Evolutionary conservation across 2,888 invertebrate species (phyloP), one percentile per base, ranked within the genome.

Genomic region (Drosophila koepferae): DNA sequence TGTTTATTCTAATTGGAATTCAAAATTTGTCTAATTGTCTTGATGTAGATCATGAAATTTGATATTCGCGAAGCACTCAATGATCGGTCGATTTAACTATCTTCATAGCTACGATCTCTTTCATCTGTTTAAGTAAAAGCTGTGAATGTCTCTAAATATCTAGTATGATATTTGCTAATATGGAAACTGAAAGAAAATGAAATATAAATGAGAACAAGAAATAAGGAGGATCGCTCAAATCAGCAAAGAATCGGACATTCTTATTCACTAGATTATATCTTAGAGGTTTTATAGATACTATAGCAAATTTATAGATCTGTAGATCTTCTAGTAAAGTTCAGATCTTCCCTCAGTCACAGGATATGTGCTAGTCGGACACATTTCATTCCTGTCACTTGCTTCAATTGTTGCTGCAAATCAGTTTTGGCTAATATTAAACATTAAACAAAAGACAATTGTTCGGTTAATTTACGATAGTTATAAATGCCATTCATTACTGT

Each of bases 401-500:
- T 7, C 23, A 20, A 2, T 20, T n/a, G n/a, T 5, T 40, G 9
- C 14, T 6, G 9, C 20, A 20, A 4, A 84, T 82, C 69, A 73
- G 72, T 82, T 75, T 72, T 68, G n/a, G 46, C 48, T 31, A n/a
- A n/a, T 41, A 3, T 1, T 0, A 23, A 8, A 28, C 48, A 3
- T 31, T 49, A 6, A 10, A 62, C 67, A 72, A 84, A 75, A 72
- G 79, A 81, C 86, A 81, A 83, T 81, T 81, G 64, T 74, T 23
- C 16, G 63, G 70, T 80, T 82, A 72, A 86, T 85, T 80, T 78
- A 78, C 69, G 85, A 65, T 62, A 36, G 72, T 16, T 14, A 34
- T 54, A 54, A 66, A 64, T 72, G 66, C 62, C 79, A 85, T 85
- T 80, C 83, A 85, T 85, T 88, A 85, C 75, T 88, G 85, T 88